Base-by-base conservation (phyloP, 2,888 invertebrate species). In the Acronicta alni region DNA sequence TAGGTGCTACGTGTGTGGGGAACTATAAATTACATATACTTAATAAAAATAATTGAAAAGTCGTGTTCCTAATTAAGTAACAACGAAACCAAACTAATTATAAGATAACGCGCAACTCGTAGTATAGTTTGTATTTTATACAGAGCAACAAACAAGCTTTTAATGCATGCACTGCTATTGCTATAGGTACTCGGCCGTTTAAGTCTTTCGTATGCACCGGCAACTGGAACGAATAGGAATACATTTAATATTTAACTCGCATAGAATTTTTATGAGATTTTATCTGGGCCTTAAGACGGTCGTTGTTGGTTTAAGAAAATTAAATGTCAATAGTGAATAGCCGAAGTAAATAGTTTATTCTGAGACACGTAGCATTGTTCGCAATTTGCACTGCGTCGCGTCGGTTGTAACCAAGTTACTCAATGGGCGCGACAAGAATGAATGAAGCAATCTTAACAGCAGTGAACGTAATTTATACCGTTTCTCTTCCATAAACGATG, bases 371-470 rank as follows among this genome's bases (percentile, higher is more conserved):
- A 79, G 81, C 78, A 85, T 89, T 88, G 86, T 88, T 85, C 79
- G 83, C 86, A 84, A 88, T 88, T 87, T 85, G 86, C 85, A 79
- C 72, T 62, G 78, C 79, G 81, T 80, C 77, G 78, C 79, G 81
- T 80, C 77, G 71, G 79, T 75, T 72, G 79, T 79, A 84, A 76
- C 81, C 75, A 72, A 82, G 85, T 87, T 88, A 81, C 88, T 90
- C 89, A 91, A 92, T 90, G 86, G 81, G 67, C 80, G 80, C 74
- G 81, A 86, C 89, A 82, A 88, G 87, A 90, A 91, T 92, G 91
- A 93, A 93, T 93, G 92, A 90, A 92, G 89, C 85, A 90, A 92
- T 92, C 90, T 88, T 75, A 71, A 72, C 75, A 77, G 87, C 86
- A 84, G 82, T 90, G 86, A 88, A 91, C 77, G 83, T 89, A 87